These are phyloP conservation scores for Standfussiana lucernea DNA, from an alignment of 2,888 invertebrate genomes.

Conservation along the genomic window DNA sequence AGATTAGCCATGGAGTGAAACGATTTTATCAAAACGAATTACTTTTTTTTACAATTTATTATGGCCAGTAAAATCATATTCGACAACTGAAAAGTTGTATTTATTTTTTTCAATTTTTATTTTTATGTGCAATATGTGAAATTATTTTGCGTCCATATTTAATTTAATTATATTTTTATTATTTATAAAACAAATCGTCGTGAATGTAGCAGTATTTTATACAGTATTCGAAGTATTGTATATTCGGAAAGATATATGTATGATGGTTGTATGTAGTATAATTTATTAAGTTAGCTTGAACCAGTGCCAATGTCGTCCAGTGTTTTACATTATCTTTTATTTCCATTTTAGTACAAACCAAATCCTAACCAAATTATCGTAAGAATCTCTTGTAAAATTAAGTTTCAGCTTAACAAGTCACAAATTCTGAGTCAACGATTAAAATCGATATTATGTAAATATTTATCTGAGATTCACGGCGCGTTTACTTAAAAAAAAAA, in stretches of 20 bases:
- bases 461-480: slow-evolving; percentile 82
- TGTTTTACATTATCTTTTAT: slow-evolving; percentile 73
- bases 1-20: slow-evolving; percentile 79
- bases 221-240: slow-evolving; percentile 83
- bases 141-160: slow-evolving; percentile 89
- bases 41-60: slow-evolving; percentile 50
- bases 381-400: slow-evolving; percentile 78
- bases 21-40: slow-evolving; percentile 54
- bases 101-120: slow-evolving; percentile 66
- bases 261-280: slow-evolving; percentile 71
- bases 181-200: slow-evolving; percentile 78
- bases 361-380: slow-evolving; percentile 83
- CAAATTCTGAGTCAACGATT: slow-evolving; percentile 81
- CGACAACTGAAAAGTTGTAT: slow-evolving; percentile 39
- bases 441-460: slow-evolving; percentile 74
- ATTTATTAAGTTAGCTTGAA: slow-evolving; percentile 78
- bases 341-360: slow-evolving; percentile 79
- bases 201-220: slow-evolving; percentile 87
- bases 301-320: slow-evolving; percentile 82
- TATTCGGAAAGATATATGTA: slow-evolving; percentile 69
- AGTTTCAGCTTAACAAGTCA: slow-evolving; percentile 77
- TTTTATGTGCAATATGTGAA: slow-evolving; percentile 88
- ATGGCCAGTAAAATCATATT: slow-evolving; percentile 66
- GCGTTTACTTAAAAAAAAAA: slow-evolving; percentile 85
- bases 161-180: slow-evolving; percentile 73